These are phyloP conservation scores for Sinelater perroti DNA, from an alignment of 2,888 invertebrate species.

Conservation along the genomic window DNA sequence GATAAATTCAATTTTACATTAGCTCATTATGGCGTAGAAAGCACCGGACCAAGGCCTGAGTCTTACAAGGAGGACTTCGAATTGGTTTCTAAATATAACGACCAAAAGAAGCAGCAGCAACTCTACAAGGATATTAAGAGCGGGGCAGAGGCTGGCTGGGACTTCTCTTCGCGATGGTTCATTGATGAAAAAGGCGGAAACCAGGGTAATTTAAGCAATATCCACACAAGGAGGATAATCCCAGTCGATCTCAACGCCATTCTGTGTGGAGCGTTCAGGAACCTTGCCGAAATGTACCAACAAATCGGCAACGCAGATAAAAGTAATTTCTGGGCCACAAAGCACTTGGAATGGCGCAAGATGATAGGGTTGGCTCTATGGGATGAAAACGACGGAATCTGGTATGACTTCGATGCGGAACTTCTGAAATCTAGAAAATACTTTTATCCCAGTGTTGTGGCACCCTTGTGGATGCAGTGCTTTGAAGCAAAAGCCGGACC, in stretches of 20 bases:
- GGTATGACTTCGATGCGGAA: slow-evolving; percentile 80
- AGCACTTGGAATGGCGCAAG: slow-evolving; percentile 66
- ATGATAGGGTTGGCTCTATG: slow-evolving; percentile 77
- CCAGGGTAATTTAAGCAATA: slow-evolving; percentile 65
- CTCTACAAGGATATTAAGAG: slow-evolving; percentile 77
- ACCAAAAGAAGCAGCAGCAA: slow-evolving; percentile 57
- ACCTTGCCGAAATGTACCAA: slow-evolving; percentile 69
- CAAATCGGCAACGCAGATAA: slow-evolving; percentile 63
- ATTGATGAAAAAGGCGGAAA: slow-evolving; percentile 67
- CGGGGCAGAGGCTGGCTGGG: slow-evolving; percentile 89
- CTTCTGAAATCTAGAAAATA: slow-evolving; percentile 65
- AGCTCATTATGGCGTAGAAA: slow-evolving; percentile 69
- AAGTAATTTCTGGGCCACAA: slow-evolving; percentile 63
- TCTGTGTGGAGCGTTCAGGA: slow-evolving; percentile 73
- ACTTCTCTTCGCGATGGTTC: slow-evolving; percentile 86
- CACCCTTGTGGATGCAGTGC: slow-evolving; percentile 75
- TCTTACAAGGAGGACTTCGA: slow-evolving; percentile 73
- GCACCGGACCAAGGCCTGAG: slow-evolving; percentile 75
- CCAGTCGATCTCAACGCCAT: slow-evolving; percentile 87
- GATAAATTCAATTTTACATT: slow-evolving; percentile 64
- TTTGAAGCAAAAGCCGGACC: slow-evolving; percentile 39
- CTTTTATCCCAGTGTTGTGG: slow-evolving; percentile 63
- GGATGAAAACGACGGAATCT: slow-evolving; percentile 77
- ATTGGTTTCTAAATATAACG: slow-evolving; percentile 62
- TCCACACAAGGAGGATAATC: slow-evolving; percentile 72